Evolutionary conservation across 2,888 invertebrate genomes (phyloP), one percentile per base, ranked within the genome.

Genomic region (Galeruca laticollis): DNA sequence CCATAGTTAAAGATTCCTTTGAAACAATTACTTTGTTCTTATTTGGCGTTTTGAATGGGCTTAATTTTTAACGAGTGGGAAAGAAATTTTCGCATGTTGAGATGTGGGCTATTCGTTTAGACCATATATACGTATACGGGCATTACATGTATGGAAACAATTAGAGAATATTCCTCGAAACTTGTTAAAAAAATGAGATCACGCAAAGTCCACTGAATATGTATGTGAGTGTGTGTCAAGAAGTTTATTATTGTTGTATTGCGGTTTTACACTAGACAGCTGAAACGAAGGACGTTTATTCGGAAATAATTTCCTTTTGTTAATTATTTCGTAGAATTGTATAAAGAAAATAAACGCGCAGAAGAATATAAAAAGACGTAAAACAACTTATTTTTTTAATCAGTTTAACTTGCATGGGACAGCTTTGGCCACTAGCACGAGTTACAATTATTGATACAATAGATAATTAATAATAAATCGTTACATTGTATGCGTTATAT

Each of bases 141-240:
- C 37, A 68, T 71, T 65, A 75, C 73, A 75, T 73, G 73, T 71
- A 69, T 64, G 60, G 69, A 68, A 69, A 75, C 75, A 74, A 75
- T 75, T 75, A 75, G 64, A 74, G 37, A 68, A 72, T 70, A 60
- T 75, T 75, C 68, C 60, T 71, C 63, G 72, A 70, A 75, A 69
- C 43, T 68, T 62, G 59, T 74, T 74, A 49, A 69, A 70, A 26
- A 68, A 65, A 67, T 60, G 33, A 54, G 47, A 63, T 63, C 74
- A 75, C 74, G 74, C 74, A 64, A 70, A 37, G 33, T 18, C 56
- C 35, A 33, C 35, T 35, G 18, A 26, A 26, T 57, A 9, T 54
- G 26, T 13, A 15, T 15, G n/a, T 35, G 35, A 40, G n/a, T 35
- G 35, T 54, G 15, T 59, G 59, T 57, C 47, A 54, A 63, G 63